Evolutionary conservation across 2,797 vertebrate species (phyloP).

Genomic region (Argentina silus): DNA sequence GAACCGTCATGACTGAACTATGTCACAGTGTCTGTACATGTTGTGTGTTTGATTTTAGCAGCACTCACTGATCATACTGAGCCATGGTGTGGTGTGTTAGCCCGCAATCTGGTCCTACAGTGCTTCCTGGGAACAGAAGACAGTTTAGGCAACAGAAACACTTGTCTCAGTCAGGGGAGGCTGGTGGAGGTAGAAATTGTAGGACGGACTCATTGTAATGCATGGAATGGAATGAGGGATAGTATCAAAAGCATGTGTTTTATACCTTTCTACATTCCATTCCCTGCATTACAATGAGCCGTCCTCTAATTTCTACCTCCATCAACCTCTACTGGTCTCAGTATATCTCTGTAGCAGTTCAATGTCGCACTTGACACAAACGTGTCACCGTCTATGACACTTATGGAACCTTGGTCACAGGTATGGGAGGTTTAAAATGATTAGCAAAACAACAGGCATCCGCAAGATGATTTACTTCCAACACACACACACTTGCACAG

Average conservation of each 20-base stretch:
- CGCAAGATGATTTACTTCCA: not conserved
- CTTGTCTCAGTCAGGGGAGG: not conserved
- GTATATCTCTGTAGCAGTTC: not conserved
- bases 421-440: not conserved
- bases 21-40: not conserved
- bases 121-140: constrained; percentile 6
- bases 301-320: no score
- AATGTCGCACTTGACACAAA: not conserved
- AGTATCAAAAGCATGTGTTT: no score
- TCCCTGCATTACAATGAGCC: not conserved
- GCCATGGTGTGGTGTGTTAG: constrained; percentile 68
- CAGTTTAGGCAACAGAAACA: constrained; percentile 13
- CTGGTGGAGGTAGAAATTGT: not conserved
- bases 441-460: not conserved
- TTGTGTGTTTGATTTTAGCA: constrained; percentile 4
- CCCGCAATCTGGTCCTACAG: constrained; percentile 19
- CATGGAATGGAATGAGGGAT: no score
- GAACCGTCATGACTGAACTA: not conserved
- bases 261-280: no score
- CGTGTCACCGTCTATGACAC: not conserved
- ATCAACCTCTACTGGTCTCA: no score
- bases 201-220: not conserved
- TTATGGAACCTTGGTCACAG: not conserved
- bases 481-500: not conserved
- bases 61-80: constrained; percentile 76